These are phyloP conservation scores for Beaufortia kweichowensis DNA, from an alignment of 2,113 vertebrate genomes.

Conservation along the genomic window DNA sequence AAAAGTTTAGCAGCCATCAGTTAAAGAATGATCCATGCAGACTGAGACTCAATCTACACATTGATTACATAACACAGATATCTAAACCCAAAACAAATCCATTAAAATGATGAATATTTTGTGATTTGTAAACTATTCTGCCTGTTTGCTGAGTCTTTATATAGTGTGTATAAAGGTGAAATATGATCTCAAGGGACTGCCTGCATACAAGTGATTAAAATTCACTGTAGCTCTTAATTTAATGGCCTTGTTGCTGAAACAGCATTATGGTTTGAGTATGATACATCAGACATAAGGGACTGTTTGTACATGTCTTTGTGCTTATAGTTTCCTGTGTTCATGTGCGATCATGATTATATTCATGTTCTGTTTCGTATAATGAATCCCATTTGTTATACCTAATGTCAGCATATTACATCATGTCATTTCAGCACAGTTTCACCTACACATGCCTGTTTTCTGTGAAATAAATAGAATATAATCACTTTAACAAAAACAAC, in stretches of 20 bases:
- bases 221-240: conserved; percentile 56
- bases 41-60: not conserved
- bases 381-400: not conserved
- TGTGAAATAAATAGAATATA: too few relatives aligned
- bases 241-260: conserved; percentile 55
- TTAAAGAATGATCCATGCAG: too few relatives aligned
- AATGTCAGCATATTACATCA: not conserved
- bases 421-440: not conserved
- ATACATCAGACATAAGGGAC: conserved; percentile 16
- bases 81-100: not conserved
- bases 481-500: too few relatives aligned
- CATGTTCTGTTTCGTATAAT: too few relatives aligned
- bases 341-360: not conserved
- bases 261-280: conserved; percentile 59
- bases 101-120: not conserved
- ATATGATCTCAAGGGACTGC: conserved; percentile 29
- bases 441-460: not conserved
- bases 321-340: not conserved
- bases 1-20: too few relatives aligned
- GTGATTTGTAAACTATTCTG: conserved; percentile 35
- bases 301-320: not conserved
- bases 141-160: conserved; percentile 51
- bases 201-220: conserved; percentile 37
- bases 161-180: conserved; percentile 7
- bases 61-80: not conserved